These are phyloP conservation scores for Bugulina stolonifera DNA, from an alignment of 2,888 invertebrate genomes.

Conservation along the genomic window DNA sequence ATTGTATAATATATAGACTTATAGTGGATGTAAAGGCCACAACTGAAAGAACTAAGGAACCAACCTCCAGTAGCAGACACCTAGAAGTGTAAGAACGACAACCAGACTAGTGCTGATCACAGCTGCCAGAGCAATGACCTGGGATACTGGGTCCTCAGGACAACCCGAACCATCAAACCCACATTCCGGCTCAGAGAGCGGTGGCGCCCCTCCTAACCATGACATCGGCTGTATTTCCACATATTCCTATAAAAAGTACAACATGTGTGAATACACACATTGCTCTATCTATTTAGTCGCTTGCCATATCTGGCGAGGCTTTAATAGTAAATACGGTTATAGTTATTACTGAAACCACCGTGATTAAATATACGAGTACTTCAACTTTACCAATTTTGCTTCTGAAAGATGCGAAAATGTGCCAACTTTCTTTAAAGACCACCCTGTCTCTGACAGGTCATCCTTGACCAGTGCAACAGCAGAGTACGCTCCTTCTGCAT, in stretches of 20 bases:
- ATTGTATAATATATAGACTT: too few species aligned
- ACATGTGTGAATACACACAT: too few species aligned
- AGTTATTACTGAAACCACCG: too few species aligned
- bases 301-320: too few species aligned
- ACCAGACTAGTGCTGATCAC: background rate
- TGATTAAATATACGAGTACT: too few species aligned
- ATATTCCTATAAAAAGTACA: background rate
- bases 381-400: background rate
- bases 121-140: background rate
- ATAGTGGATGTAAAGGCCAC: too few species aligned
- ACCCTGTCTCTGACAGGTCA: background rate
- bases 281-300: too few species aligned
- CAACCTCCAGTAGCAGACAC: slow-evolving; percentile 20
- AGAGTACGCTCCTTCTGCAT: slow-evolving; percentile 50
- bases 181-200: slow-evolving; percentile 72
- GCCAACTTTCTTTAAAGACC: background rate
- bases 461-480: slow-evolving; percentile 34
- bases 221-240: slow-evolving; percentile 32
- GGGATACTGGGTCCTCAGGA: slow-evolving; percentile 49
- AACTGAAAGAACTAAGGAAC: too few species aligned
- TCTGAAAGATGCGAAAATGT: background rate
- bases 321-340: too few species aligned
- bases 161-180: slow-evolving; percentile 76
- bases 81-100: background rate
- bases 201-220: slow-evolving; percentile 72